Percentiles rank a stretch among this genome's conserved stretches.
Evolutionary conservation across 2,113 vertebrate genomes (phyloP).

Genomic region (Mobula hypostoma): DNA sequence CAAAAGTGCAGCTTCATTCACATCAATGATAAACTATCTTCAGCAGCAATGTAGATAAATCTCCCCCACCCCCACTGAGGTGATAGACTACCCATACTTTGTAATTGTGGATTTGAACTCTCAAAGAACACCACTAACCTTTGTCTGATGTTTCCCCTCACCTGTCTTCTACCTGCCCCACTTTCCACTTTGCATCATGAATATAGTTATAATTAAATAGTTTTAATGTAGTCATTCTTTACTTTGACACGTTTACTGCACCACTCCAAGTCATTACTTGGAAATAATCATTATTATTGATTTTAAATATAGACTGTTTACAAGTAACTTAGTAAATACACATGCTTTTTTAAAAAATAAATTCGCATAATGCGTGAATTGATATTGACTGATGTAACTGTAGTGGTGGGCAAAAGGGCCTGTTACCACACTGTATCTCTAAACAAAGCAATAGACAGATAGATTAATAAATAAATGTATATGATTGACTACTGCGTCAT

Average conservation of each 20-base stretch:
- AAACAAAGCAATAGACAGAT: too few relatives aligned
- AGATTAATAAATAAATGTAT: too few relatives aligned
- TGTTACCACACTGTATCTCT: too few relatives aligned
- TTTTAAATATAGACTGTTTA: background rate
- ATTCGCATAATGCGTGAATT: background rate
- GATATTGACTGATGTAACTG: background rate
- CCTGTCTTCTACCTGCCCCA: too few relatives aligned
- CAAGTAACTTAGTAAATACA: background rate
- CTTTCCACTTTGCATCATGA: too few relatives aligned
- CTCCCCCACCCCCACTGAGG: background rate
- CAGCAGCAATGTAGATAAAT: background rate
- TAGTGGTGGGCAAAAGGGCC: too few relatives aligned
- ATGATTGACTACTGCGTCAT: too few relatives aligned
- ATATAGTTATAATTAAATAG: too few relatives aligned
- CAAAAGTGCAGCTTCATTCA: background rate
- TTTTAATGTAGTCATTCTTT: background rate
- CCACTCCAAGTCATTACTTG: too few relatives aligned
- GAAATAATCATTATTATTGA: too few relatives aligned
- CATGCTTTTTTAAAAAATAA: background rate
- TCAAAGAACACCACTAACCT: background rate
- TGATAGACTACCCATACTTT: background rate
- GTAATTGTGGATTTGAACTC: background rate
- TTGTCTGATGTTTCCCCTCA: background rate
- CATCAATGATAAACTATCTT: background rate
- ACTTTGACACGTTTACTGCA: background rate